phyloP scores from a whole-genome alignment of 1,140 invertebrate species.

The Brachionus koreanus region DNA sequence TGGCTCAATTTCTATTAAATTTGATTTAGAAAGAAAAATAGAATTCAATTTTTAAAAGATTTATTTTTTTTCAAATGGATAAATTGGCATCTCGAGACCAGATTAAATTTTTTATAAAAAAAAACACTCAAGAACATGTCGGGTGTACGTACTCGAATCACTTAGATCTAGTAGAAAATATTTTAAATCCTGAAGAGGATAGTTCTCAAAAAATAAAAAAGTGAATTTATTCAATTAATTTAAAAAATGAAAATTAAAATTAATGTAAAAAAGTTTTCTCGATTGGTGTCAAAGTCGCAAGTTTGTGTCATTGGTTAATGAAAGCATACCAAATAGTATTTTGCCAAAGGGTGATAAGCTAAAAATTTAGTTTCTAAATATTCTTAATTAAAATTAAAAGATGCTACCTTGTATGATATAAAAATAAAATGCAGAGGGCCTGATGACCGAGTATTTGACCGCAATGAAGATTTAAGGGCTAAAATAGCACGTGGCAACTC shows the following conservation, averaged over 20 bases:
- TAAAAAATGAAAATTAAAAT: background rate
- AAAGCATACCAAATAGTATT: background rate
- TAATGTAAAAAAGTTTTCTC: background rate
- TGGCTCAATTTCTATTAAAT: background rate
- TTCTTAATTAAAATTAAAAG: background rate
- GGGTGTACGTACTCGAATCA: background rate
- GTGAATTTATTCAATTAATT: background rate
- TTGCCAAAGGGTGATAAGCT: background rate
- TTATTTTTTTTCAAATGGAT: background rate
- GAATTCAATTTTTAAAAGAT: background rate
- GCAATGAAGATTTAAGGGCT: conserved; percentile 50
- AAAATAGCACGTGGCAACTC: conserved; percentile 59
- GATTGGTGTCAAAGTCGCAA: background rate
- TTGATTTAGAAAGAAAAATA: background rate
- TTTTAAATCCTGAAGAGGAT: background rate
- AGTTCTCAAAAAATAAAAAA: background rate
- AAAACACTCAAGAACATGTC: background rate
- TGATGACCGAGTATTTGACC: conserved; percentile 55
- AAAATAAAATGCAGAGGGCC: conserved; percentile 52
- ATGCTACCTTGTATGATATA: conserved; percentile 51
- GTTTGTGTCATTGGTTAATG: background rate
- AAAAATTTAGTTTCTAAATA: background rate
- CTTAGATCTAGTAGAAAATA: background rate
- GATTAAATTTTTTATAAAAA: background rate
- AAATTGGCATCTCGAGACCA: background rate